Conservation (phyloP, 2,888 invertebrate genomes). For the Gnatocerus cornutus region DNA sequence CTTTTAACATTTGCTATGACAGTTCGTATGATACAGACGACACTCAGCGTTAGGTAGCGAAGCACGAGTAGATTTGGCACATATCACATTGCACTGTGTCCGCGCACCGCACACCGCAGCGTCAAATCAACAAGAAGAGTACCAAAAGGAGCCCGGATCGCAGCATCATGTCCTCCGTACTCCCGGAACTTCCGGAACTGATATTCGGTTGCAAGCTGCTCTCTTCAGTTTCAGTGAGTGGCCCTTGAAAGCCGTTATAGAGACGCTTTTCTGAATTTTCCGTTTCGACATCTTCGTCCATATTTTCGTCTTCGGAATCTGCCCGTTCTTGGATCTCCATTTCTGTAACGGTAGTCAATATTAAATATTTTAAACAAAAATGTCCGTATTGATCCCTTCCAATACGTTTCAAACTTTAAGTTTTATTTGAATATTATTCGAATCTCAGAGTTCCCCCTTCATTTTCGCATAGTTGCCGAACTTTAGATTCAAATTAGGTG, state of each 20-base stretch:
- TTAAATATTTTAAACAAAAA: slow-evolving; percentile 49
- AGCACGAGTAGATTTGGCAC: slow-evolving; percentile 71
- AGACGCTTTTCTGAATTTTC: slow-evolving; percentile 65
- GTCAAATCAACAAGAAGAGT: slow-evolving; percentile 65
- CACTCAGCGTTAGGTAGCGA: slow-evolving; percentile 67
- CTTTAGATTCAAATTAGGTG: slow-evolving; percentile 36
- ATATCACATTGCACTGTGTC: slow-evolving; percentile 67
- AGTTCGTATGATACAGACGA: slow-evolving; percentile 56
- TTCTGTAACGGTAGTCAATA: slow-evolving; percentile 70
- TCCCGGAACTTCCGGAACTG: slow-evolving; percentile 56
- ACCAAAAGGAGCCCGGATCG: slow-evolving; percentile 59
- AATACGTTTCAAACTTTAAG: slow-evolving; percentile 35
- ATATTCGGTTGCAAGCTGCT: slow-evolving; percentile 59
- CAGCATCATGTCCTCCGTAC: slow-evolving; percentile 49
- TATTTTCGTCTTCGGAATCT: slow-evolving; percentile 72
- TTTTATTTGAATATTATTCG: slow-evolving; percentile 40
- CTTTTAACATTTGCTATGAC: slow-evolving; percentile 52
- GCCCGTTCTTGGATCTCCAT: slow-evolving; percentile 76
- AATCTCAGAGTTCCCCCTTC: slow-evolving; percentile 27
- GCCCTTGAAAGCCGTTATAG: slow-evolving; percentile 77
- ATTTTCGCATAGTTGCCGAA: slow-evolving; percentile 34
- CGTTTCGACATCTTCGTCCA: slow-evolving; percentile 60
- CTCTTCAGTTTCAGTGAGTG: slow-evolving; percentile 76
- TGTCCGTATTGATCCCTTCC: slow-evolving; percentile 28
- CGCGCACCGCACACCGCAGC: slow-evolving; percentile 58